Evolutionary conservation across 2,888 invertebrate genomes (phyloP), one percentile per base, ranked within the genome.

Genomic region (Gonocerus acuteangulatus): DNA sequence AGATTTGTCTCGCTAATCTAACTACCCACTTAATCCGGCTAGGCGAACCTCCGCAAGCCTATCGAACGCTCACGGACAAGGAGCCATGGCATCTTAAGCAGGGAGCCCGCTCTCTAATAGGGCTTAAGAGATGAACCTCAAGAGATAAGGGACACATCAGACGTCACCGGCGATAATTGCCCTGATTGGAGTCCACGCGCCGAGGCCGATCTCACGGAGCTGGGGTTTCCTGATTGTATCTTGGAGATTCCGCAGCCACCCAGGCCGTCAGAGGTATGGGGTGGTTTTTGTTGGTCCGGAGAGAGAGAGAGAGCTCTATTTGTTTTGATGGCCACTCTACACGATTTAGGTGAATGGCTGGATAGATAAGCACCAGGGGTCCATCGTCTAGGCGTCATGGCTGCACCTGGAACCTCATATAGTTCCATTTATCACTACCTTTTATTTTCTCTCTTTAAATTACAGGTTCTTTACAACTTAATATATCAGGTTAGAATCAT

Each of bases 261-360:
- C 34, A 51, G 11, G 36, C 34, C 16, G 36, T n/a, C n/a, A n/a
- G 27, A 16, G 23, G 7, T 6, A 23, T 2, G 4, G 1, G 6
- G 22, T 18, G 13, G 18, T 45, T 18, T 45, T 15, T 6, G 19
- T 22, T 6, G 6, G 9, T 2, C 16, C 13, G 1, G 19, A 22
- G 45, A 44, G 9, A 18, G 9, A 3, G 32, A 13, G 19, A 19
- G 9, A 27, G 27, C 27, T 27, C 4, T 51, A 51, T 51, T 51
- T 51, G 51, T 51, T 51, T 19, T 51, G 51, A 51, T 51, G 36
- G 32, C 51, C 32, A 1, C 34, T 18, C 36, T 2, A n/a, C 36
- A 51, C 36, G 51, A 51, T 51, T 51, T 51, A 51, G 51, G 51
- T 51, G 51, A 51, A 51, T 51, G 51, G 51, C 7, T 13, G 15